Evolutionary conservation across 2,888 invertebrate species (phyloP).

Genomic region (Parthenolecanium corni): DNA sequence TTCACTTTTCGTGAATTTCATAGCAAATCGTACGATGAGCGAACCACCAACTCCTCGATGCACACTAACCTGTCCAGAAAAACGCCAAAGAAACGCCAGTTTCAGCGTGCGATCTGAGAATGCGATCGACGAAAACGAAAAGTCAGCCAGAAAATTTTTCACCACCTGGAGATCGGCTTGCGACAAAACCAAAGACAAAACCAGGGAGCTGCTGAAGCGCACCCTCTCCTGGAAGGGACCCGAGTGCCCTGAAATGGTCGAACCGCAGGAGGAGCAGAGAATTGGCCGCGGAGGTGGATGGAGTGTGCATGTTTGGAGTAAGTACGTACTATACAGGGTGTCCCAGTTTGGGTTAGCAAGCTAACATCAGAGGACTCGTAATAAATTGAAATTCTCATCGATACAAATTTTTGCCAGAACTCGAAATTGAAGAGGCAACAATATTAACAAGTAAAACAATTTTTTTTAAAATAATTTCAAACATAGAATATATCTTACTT

Average conservation of each 20-base stretch:
- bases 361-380: too few relatives aligned
- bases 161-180: constrained; percentile 64
- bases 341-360: background rate
- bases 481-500: too few relatives aligned
- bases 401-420: too few relatives aligned
- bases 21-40: constrained; percentile 5
- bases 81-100: constrained; percentile 14
- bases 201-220: constrained; percentile 55
- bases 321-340: constrained; percentile 36
- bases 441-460: too few relatives aligned
- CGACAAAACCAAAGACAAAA: constrained; percentile 61
- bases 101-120: constrained; percentile 10
- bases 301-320: constrained; percentile 68
- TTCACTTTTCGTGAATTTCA: background rate
- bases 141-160: constrained; percentile 38
- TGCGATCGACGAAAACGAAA: background rate
- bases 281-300: constrained; percentile 38
- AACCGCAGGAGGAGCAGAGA: constrained; percentile 30
- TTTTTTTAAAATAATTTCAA: too few relatives aligned
- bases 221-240: constrained; percentile 31
- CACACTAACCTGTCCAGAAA: constrained; percentile 7
- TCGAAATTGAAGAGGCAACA: too few relatives aligned
- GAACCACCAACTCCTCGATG: constrained; percentile 16
- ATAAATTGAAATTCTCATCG: too few relatives aligned
- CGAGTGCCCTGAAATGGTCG: constrained; percentile 21